Evolutionary conservation across 1,140 invertebrate genomes (phyloP).

Genomic region (Ips nitidus): DNA sequence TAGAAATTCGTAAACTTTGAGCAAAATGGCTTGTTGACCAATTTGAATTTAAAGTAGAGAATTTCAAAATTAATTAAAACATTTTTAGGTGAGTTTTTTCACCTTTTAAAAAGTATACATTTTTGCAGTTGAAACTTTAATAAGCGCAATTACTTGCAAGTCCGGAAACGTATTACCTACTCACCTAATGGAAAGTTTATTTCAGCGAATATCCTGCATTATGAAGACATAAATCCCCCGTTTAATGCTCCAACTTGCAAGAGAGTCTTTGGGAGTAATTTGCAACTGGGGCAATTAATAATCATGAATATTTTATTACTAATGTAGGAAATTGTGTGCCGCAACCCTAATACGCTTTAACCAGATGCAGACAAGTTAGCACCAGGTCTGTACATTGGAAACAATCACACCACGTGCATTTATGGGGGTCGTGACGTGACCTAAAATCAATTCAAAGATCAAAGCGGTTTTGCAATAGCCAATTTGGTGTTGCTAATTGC

Average conservation of each 20-base stretch:
- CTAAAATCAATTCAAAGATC: no score
- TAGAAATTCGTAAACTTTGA: neutral
- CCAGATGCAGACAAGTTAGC: no score
- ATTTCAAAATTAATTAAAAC: neutral
- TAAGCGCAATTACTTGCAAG: neutral
- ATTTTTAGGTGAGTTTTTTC: neutral
- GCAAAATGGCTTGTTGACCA: neutral
- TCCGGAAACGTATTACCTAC: neutral
- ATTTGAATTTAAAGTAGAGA: neutral
- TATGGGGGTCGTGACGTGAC: no score
- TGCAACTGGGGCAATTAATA: slow-evolving; percentile 24
- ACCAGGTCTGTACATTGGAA: no score
- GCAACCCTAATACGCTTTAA: no score
- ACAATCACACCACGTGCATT: no score
- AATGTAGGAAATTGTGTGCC: neutral
- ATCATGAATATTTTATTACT: slow-evolving; percentile 20
- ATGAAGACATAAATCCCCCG: neutral
- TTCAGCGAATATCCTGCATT: neutral
- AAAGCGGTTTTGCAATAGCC: no score
- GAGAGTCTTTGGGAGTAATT: slow-evolving; percentile 18
- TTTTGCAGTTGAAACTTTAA: neutral
- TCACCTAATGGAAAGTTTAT: slow-evolving; percentile 4
- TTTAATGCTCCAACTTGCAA: slow-evolving; percentile 6
- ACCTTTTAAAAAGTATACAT: neutral
- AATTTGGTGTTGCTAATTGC: neutral